These are phyloP conservation scores for Periplaneta americana DNA, from an alignment of 1,140 invertebrate genomes.

Conservation along the genomic window DNA sequence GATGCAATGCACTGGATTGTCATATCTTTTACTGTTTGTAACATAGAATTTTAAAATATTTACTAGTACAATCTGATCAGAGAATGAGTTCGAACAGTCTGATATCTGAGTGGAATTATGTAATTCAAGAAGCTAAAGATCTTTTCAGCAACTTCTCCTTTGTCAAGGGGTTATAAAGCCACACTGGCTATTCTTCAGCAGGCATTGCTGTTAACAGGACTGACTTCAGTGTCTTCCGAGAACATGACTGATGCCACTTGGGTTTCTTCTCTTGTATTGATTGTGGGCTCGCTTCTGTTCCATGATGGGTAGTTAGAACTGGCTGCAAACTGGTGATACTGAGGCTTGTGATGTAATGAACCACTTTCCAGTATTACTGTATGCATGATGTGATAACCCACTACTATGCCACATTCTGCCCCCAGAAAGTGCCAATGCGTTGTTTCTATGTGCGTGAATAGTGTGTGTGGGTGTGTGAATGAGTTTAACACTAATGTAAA, in stretches of 20 bases:
- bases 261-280: neutral
- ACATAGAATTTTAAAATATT: no score
- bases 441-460: neutral
- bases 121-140: no score
- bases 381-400: conserved; percentile 4
- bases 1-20: no score
- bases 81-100: no score
- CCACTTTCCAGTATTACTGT: conserved; percentile 4
- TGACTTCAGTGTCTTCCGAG: neutral
- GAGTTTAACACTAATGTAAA: neutral
- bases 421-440: conserved; percentile 4
- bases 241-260: neutral
- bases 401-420: conserved; percentile 5
- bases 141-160: no score
- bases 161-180: no score
- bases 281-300: neutral
- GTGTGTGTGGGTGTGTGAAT: neutral
- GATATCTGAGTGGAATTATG: no score
- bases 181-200: no score
- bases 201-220: neutral
- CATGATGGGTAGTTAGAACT: neutral
- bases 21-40: no score
- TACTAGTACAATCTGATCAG: no score
- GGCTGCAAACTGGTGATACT: neutral
- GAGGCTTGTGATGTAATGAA: neutral